Percentiles rank a stretch among this genome's conserved stretches.
phyloP scores from a whole-genome alignment of 2,113 vertebrate genomes.

The Crocuta crocuta region DNA sequence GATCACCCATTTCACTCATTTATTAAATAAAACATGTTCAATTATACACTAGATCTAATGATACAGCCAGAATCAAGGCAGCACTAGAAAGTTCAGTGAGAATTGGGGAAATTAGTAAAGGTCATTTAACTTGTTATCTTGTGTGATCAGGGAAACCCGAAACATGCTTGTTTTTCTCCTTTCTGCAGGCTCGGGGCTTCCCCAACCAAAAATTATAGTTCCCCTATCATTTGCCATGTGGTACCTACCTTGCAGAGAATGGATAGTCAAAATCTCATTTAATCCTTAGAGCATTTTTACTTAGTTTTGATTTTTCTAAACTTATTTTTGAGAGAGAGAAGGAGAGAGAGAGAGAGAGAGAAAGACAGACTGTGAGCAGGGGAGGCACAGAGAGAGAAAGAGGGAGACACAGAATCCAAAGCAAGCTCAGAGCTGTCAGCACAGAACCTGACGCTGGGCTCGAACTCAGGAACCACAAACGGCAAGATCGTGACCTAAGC shows the following conservation, averaged over 20 bases:
- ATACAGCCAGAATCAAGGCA: neutral
- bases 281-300: neutral
- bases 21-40: constrained; percentile 69
- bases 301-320: no score
- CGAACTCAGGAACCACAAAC: no score
- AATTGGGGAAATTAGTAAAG: neutral
- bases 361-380: no score
- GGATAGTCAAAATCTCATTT: neutral
- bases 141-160: neutral
- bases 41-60: constrained; percentile 59
- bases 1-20: constrained; percentile 54
- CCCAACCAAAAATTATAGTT: neutral
- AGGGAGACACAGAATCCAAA: no score
- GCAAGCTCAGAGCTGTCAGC: no score
- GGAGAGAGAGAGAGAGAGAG: no score
- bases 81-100: neutral
- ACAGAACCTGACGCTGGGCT: no score
- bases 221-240: neutral
- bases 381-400: no score
- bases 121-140: neutral
- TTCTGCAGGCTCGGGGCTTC: neutral
- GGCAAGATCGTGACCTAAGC: no score
- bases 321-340: no score
- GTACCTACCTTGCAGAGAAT: neutral
- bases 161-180: neutral